Evolutionary conservation across 1,140 invertebrate species (phyloP), one percentile per base, ranked within the genome.

Genomic region (Papilio glaucus): DNA sequence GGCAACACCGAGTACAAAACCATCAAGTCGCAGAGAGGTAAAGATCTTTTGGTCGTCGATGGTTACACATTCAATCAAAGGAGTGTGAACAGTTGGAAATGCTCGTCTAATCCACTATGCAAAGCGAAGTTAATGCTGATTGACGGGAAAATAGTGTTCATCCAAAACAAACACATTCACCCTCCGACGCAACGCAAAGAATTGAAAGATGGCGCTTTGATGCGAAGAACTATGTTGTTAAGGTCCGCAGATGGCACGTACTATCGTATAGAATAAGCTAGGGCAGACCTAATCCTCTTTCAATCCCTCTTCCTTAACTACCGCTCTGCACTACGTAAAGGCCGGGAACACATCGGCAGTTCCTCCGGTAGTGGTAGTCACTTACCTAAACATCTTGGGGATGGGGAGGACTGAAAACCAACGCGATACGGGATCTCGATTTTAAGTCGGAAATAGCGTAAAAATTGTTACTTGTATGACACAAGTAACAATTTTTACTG

Each of bases 11-110:
- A 45, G 13, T 79, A 72, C 67, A 37, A 71, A 6, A 71, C 74
- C 10, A 60, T 78, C 13, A 75, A 73, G 18, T 78, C 73, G 12
- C 73, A 69, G n/a, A 73, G 63, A 61, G 77, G 77, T 9, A 78
- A 76, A 12, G 41, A 72, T 18, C 24, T 78, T 7, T 57, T 78
- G 12, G 29, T 74, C 18, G 33, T 76, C 4, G 60, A 65, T 38
- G 77, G 70, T 10, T 78, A 70, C 70, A 76, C 75, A 2, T 82
- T 77, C 45, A 70, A 37, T 8, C 72, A 72, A 18, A 65, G 61
- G 18, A 69, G 49, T 57, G 49, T 57, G 21, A 57, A 57, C 12
- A 57, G 49, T 5, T 57, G 49, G 49, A 57, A 57, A 4, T 57
- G 49, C 21, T 57, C 49, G 10, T 57, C 49, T 1, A 57, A 57